Evolutionary conservation across 2,797 vertebrate genomes (phyloP).

Genomic region (Caiman crocodilus): DNA sequence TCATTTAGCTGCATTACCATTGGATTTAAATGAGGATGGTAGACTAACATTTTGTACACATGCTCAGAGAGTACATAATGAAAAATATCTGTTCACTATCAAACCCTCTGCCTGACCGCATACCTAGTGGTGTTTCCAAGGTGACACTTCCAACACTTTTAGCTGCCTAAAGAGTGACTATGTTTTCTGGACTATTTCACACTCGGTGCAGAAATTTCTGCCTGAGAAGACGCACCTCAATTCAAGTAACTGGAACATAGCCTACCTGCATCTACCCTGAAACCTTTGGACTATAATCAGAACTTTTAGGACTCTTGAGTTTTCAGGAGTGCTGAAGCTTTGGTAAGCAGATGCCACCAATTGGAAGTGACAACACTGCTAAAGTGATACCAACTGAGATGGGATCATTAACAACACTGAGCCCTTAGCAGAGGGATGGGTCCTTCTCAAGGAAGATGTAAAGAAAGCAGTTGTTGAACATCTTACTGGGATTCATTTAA

Average conservation of each 20-base stretch:
- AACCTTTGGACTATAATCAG: not conserved
- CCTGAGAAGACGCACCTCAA: not conserved
- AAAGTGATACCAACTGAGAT: not conserved
- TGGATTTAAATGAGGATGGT: not conserved
- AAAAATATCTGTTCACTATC: not conserved
- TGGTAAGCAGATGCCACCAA: not conserved
- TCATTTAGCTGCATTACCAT: not conserved
- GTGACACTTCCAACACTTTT: not conserved
- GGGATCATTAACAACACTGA: not conserved
- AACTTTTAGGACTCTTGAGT: not conserved
- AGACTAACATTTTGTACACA: not conserved
- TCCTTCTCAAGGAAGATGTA: not conserved
- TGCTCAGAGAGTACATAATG: not conserved
- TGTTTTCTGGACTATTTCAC: not conserved
- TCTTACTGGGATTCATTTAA: conserved; percentile 13
- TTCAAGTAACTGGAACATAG: not conserved
- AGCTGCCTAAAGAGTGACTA: not conserved
- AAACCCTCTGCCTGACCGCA: not conserved
- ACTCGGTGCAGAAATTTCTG: not conserved
- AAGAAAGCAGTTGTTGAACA: conserved; percentile 28
- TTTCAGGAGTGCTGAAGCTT: not conserved
- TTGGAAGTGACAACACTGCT: not conserved
- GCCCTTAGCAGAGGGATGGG: not conserved
- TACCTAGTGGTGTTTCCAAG: not conserved
- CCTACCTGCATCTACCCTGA: not conserved